phyloP scores from a whole-genome alignment of 2,113 vertebrate species.

The Lepisosteus oculatus region DNA sequence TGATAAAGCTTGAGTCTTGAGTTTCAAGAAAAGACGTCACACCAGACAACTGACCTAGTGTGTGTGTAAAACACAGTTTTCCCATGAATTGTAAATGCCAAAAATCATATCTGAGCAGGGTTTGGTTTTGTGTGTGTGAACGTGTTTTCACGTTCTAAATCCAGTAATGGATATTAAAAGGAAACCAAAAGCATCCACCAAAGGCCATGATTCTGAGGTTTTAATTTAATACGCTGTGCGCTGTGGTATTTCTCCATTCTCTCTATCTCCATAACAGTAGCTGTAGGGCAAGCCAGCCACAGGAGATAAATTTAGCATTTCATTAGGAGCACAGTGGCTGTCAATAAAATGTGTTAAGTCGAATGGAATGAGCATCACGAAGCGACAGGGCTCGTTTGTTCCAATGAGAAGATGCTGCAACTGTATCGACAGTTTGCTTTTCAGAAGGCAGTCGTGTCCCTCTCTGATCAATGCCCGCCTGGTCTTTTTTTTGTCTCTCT shows the following conservation, averaged over 20 bases:
- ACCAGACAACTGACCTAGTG: no score
- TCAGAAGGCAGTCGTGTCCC: constrained; percentile 61
- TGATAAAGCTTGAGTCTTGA: no score
- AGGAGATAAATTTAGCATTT: constrained; percentile 78
- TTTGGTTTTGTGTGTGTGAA: no score
- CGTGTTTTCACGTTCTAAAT: no score
- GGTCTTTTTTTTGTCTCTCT: constrained; percentile 58
- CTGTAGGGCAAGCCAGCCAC: constrained; percentile 61
- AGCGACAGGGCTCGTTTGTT: constrained; percentile 69
- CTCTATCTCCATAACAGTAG: constrained; percentile 66
- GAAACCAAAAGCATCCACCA: no score
- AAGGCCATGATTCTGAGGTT: constrained; percentile 20
- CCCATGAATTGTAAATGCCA: no score
- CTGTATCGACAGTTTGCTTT: constrained; percentile 66
- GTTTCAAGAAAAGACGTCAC: no score
- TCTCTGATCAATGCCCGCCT: constrained; percentile 67
- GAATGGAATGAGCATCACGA: constrained; percentile 73
- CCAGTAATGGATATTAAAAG: no score
- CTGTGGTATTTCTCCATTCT: constrained; percentile 56
- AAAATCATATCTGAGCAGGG: no score
- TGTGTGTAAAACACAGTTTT: no score
- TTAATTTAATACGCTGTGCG: constrained; percentile 65
- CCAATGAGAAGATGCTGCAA: constrained; percentile 49
- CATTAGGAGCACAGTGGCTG: constrained; percentile 74
- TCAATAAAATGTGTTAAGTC: constrained; percentile 81